These are phyloP conservation scores for Lepidurus arcticus DNA, from an alignment of 1,140 invertebrate species.

Conservation along the genomic window DNA sequence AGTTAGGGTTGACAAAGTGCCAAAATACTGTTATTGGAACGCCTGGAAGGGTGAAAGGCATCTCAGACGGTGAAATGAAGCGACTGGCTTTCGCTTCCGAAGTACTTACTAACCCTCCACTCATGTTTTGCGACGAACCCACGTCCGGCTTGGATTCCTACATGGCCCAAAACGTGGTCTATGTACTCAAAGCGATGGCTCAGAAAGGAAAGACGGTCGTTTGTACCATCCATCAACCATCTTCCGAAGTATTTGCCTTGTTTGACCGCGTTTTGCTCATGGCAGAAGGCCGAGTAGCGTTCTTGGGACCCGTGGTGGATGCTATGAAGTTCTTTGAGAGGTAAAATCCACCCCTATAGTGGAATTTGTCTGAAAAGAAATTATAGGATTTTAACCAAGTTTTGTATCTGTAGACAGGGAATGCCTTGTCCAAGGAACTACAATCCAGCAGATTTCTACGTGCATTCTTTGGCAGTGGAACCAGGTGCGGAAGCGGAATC, in stretches of 20 bases:
- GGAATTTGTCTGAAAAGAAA: neutral
- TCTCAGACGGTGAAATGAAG: slow-evolving; percentile 94
- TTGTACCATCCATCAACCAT: slow-evolving; percentile 93
- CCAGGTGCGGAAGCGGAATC: slow-evolving; percentile 66
- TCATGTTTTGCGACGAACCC: slow-evolving; percentile 96
- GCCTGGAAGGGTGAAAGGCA: slow-evolving; percentile 76
- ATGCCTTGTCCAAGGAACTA: slow-evolving; percentile 63
- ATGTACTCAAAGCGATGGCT: slow-evolving; percentile 55
- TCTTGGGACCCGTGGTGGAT: slow-evolving; percentile 71
- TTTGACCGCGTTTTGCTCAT: slow-evolving; percentile 87
- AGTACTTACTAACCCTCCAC: slow-evolving; percentile 83
- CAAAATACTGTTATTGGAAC: slow-evolving; percentile 81
- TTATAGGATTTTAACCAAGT: neutral
- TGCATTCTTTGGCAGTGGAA: slow-evolving; percentile 81
- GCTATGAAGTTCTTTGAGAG: slow-evolving; percentile 74
- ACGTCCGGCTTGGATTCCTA: slow-evolving; percentile 92
- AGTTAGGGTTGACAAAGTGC: slow-evolving; percentile 79
- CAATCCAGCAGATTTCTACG: slow-evolving; percentile 92
- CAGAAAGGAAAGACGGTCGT: slow-evolving; percentile 83
- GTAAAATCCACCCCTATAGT: slow-evolving; percentile 50
- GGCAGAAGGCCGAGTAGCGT: slow-evolving; percentile 87
- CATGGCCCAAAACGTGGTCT: slow-evolving; percentile 85
- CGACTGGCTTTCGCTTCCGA: slow-evolving; percentile 92
- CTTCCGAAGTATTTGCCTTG: slow-evolving; percentile 84
- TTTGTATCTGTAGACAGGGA: slow-evolving; percentile 40